Percentiles rank a stretch among this genome's conserved stretches.
phyloP scores from a whole-genome alignment of 2,797 vertebrate genomes.

The Valencia hispanica region DNA sequence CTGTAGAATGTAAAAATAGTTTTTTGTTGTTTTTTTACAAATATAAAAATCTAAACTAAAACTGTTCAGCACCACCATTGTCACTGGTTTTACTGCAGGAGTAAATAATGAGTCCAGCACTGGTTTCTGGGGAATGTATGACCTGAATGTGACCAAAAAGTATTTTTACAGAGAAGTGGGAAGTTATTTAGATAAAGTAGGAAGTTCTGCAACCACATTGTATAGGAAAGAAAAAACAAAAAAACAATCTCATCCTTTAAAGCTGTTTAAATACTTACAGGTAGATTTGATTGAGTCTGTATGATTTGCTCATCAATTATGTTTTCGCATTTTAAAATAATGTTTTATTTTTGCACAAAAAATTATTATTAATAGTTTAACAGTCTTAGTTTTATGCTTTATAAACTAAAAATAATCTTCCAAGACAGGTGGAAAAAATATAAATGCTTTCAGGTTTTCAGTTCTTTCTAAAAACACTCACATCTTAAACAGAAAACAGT shows the following conservation, averaged over 20 bases:
- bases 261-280: constrained; percentile 7
- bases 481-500: constrained; percentile 28
- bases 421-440: constrained; percentile 50
- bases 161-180: constrained; percentile 23
- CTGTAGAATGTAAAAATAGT: not conserved
- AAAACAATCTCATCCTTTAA: constrained; percentile 11
- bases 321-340: constrained; percentile 6
- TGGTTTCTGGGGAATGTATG: constrained; percentile 8
- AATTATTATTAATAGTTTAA: not conserved
- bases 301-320: not conserved
- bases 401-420: constrained; percentile 16
- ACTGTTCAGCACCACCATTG: not conserved
- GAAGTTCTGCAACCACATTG: constrained; percentile 25
- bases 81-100: not conserved
- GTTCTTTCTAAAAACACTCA: constrained; percentile 28
- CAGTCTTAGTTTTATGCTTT: constrained; percentile 5
- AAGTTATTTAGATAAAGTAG: constrained; percentile 18
- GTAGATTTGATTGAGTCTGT: not conserved
- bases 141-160: constrained; percentile 18
- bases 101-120: constrained; percentile 15
- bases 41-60: not conserved
- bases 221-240: constrained; percentile 1
- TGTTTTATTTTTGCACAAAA: constrained; percentile 17
- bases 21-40: not conserved
- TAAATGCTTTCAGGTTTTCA: constrained; percentile 51